Evolutionary conservation across 2,113 vertebrate species (phyloP).

Genomic region (Herpetotheres cachinnans): DNA sequence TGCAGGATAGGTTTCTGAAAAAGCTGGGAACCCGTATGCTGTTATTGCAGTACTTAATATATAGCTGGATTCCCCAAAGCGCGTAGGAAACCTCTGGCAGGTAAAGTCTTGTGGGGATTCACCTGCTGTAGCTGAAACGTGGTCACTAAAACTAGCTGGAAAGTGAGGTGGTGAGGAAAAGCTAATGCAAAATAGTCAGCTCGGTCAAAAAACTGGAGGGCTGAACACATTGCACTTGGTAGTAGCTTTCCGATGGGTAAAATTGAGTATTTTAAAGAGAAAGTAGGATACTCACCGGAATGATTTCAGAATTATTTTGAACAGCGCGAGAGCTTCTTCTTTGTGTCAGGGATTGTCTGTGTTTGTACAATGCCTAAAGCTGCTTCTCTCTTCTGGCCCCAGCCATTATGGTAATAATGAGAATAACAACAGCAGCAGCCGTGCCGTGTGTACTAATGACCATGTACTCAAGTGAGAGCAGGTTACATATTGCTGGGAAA

Average conservation of each 20-base stretch:
- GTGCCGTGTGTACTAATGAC: slow-evolving; percentile 20
- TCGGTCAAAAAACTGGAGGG: not conserved
- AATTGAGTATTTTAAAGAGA: not conserved
- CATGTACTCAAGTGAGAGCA: not conserved
- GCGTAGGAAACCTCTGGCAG: not conserved
- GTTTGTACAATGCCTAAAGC: not conserved
- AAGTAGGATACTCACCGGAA: not conserved
- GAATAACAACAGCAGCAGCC: not conserved
- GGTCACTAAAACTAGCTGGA: not conserved
- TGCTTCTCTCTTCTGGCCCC: not conserved
- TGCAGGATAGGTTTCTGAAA: not conserved
- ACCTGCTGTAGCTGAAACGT: not conserved
- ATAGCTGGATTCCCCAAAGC: not conserved
- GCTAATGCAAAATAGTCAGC: not conserved
- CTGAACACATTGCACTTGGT: not conserved
- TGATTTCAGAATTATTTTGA: not conserved
- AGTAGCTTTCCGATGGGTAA: not conserved
- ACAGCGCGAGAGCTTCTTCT: not conserved
- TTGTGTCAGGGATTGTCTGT: not conserved
- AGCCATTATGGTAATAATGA: slow-evolving; percentile 21
- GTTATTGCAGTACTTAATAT: not conserved
- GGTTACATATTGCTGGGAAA: not conserved
- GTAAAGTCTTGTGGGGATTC: not conserved
- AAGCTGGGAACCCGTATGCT: not conserved
- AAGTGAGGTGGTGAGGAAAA: not conserved